Evolutionary conservation across 2,888 invertebrate genomes (phyloP).

Genomic region (Eupelmus urozonus): DNA sequence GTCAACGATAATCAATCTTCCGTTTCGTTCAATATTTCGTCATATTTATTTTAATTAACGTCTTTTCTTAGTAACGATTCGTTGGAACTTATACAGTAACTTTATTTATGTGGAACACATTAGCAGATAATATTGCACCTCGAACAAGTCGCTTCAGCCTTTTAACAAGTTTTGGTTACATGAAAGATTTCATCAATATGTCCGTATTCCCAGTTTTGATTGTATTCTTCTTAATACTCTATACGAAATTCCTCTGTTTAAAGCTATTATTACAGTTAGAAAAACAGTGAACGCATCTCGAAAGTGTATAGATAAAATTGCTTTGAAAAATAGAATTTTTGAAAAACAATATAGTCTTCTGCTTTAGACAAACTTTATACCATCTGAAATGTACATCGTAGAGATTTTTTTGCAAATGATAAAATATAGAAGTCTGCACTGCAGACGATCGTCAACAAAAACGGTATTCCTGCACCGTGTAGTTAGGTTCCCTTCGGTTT

Average conservation of each 20-base stretch:
- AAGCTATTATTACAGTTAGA: constrained; percentile 33
- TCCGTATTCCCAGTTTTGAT: constrained; percentile 56
- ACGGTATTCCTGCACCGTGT: constrained; percentile 51
- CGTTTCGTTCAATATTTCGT: constrained; percentile 38
- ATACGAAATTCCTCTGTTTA: constrained; percentile 5
- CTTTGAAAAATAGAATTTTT: constrained; percentile 48
- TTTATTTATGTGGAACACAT: constrained; percentile 57
- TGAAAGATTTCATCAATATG: constrained; percentile 55
- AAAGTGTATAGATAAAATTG: constrained; percentile 27
- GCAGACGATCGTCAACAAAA: constrained; percentile 46
- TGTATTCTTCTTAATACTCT: constrained; percentile 14
- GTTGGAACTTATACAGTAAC: constrained; percentile 63
- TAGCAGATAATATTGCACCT: constrained; percentile 63
- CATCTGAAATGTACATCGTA: constrained; percentile 13
- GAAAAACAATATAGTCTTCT: constrained; percentile 39
- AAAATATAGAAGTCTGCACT: constrained; percentile 56
- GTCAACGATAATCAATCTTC: constrained; percentile 8
- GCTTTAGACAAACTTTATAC: constrained; percentile 27
- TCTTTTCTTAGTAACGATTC: constrained; percentile 60
- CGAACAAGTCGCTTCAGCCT: constrained; percentile 60
- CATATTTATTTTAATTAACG: constrained; percentile 19
- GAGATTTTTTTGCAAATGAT: constrained; percentile 27
- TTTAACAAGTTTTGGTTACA: constrained; percentile 61
- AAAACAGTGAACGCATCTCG: constrained; percentile 16
- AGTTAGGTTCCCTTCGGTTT: not conserved